Percentiles rank a stretch among this genome's conserved stretches.
Evolutionary conservation across 2,797 vertebrate genomes (phyloP).

Genomic region (Synanceia verrucosa): DNA sequence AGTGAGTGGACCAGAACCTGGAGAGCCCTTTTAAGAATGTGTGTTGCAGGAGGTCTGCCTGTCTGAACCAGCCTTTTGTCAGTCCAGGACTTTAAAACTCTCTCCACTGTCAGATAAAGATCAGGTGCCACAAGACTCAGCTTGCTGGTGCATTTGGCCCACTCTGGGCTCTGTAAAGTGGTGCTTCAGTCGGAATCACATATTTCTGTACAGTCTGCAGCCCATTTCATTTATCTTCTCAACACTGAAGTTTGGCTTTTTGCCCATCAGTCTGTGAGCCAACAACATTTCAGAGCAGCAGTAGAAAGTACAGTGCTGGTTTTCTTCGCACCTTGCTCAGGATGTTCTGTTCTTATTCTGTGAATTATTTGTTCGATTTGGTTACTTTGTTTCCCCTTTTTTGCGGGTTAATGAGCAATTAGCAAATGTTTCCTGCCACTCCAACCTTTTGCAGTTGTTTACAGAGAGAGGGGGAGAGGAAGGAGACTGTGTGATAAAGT

Average conservation of each 20-base stretch:
- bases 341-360: constrained; percentile 2
- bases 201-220: constrained; percentile 13
- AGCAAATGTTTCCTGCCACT: constrained; percentile 36
- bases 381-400: not conserved
- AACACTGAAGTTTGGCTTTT: constrained; percentile 25
- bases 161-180: constrained; percentile 28
- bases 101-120: constrained; percentile 45
- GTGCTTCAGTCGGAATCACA: constrained; percentile 7
- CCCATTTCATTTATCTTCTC: constrained; percentile 3
- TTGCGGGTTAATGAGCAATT: constrained; percentile 46
- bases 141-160: constrained; percentile 10
- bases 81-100: constrained; percentile 12
- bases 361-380: constrained; percentile 11
- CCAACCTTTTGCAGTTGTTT: constrained; percentile 47
- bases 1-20: constrained; percentile 45
- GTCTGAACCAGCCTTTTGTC: constrained; percentile 26
- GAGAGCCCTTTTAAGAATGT: constrained; percentile 14
- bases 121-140: constrained; percentile 26
- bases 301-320: not conserved
- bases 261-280: constrained; percentile 10
- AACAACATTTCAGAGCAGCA: constrained; percentile 5
- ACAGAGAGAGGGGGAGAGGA: constrained; percentile 1
- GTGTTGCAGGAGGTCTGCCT: constrained; percentile 3
- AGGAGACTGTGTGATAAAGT: constrained; percentile 22
- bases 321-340: not conserved